Evolutionary conservation across 1,140 invertebrate species (phyloP).

Genomic region (Zaprionus inermis): DNA sequence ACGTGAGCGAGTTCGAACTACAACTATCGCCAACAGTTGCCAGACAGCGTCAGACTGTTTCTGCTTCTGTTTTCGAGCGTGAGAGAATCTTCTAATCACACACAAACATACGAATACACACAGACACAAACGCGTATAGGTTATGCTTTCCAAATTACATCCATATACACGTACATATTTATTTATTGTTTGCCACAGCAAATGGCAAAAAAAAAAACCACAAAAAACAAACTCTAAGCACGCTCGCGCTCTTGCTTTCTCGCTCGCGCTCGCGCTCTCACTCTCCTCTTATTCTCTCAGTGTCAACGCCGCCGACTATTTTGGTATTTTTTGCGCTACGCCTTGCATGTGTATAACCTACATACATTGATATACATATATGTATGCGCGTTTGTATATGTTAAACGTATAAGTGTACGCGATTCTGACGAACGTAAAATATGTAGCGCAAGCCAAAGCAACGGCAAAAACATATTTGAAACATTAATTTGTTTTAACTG

Average conservation of each 20-base stretch:
- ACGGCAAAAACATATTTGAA: conserved; percentile 23
- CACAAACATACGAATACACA: conserved; percentile 26
- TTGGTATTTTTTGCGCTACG: conserved; percentile 59
- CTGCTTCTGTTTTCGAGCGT: conserved; percentile 35
- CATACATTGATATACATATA: conserved; percentile 30
- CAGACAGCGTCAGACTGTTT: conserved; percentile 33
- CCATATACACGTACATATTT: conserved; percentile 31
- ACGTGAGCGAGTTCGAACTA: conserved; percentile 53
- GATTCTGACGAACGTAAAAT: conserved; percentile 46
- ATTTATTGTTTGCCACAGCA: conserved; percentile 50
- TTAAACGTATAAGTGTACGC: conserved; percentile 27
- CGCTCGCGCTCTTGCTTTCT: conserved; percentile 20
- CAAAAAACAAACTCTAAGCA: conserved; percentile 43
- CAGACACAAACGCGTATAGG: conserved; percentile 13
- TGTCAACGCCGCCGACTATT: conserved; percentile 57
- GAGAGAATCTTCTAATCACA: conserved; percentile 59
- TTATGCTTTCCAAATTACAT: conserved; percentile 52
- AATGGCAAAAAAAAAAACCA: conserved; percentile 49
- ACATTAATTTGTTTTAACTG: conserved; percentile 31
- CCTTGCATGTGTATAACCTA: conserved; percentile 50
- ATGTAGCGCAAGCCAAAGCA: conserved; percentile 35
- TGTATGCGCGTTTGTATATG: conserved; percentile 1
- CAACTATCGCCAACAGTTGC: conserved; percentile 51
- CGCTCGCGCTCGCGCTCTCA: conserved; percentile 17
- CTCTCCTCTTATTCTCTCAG: conserved; percentile 33